Evolutionary conservation across 2,888 invertebrate species (phyloP).

Genomic region (Brachylomia viminalis): DNA sequence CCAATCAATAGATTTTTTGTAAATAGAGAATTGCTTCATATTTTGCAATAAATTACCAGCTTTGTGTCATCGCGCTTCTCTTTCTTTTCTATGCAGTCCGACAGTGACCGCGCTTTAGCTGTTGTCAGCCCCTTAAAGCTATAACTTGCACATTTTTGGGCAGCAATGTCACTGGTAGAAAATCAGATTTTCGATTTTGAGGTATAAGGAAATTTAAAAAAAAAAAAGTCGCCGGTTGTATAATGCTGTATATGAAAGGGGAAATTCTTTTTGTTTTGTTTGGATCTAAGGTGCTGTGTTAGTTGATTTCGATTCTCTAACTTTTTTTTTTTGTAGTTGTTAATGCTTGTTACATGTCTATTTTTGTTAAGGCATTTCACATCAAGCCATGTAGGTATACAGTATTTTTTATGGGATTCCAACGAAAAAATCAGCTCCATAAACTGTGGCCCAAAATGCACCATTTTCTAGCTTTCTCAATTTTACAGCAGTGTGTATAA

Average conservation of each 20-base stretch:
- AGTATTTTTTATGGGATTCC: background rate
- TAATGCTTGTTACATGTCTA: no score
- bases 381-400: background rate
- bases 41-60: no score
- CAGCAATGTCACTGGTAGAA: background rate
- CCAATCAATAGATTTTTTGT: no score
- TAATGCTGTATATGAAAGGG: background rate
- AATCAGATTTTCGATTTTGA: no score
- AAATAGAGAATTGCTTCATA: no score
- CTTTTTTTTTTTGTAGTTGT: no score
- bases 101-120: no score
- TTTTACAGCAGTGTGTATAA: constrained; percentile 64
- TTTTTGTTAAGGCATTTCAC: background rate
- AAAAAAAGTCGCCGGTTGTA: background rate
- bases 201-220: no score
- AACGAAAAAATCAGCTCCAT: background rate
- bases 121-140: no score
- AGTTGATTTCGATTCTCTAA: background rate
- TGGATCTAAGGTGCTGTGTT: background rate
- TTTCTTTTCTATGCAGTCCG: no score
- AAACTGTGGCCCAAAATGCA: background rate
- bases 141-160: background rate
- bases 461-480: background rate
- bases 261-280: background rate
- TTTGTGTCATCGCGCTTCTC: no score